Evolutionary conservation across 2,113 vertebrate genomes (phyloP).

Genomic region (Panthera uncia): DNA sequence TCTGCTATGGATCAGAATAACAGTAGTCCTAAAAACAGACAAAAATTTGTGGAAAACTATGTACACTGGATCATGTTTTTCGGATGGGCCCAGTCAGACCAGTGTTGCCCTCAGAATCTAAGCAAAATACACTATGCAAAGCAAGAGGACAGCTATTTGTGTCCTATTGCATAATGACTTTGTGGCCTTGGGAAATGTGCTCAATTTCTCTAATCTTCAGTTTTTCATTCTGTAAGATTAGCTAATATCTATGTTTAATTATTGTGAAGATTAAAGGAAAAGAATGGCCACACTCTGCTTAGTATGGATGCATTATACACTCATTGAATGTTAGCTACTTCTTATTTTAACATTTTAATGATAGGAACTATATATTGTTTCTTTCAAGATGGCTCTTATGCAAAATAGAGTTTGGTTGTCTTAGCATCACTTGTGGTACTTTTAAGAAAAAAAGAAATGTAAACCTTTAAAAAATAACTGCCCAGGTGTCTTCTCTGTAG

Average conservation of each 20-base stretch:
- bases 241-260: background rate
- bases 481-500: rapidly evolving
- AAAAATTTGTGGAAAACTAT: background rate
- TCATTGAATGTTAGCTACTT: background rate
- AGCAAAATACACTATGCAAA: background rate
- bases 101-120: background rate
- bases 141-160: background rate
- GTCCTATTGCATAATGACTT: background rate
- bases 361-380: background rate
- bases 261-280: background rate
- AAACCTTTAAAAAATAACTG: background rate
- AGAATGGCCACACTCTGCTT: background rate
- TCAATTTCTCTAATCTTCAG: background rate
- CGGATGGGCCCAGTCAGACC: background rate
- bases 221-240: background rate
- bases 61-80: background rate
- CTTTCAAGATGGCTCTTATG: background rate
- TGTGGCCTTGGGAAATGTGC: background rate
- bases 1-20: background rate
- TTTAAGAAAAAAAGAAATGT: background rate
- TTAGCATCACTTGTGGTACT: background rate
- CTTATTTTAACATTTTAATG: background rate
- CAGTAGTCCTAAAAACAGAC: background rate
- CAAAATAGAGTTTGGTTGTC: background rate
- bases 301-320: background rate